Evolutionary conservation across 2,113 vertebrate genomes (phyloP).

Genomic region (Hemiprocne comata): DNA sequence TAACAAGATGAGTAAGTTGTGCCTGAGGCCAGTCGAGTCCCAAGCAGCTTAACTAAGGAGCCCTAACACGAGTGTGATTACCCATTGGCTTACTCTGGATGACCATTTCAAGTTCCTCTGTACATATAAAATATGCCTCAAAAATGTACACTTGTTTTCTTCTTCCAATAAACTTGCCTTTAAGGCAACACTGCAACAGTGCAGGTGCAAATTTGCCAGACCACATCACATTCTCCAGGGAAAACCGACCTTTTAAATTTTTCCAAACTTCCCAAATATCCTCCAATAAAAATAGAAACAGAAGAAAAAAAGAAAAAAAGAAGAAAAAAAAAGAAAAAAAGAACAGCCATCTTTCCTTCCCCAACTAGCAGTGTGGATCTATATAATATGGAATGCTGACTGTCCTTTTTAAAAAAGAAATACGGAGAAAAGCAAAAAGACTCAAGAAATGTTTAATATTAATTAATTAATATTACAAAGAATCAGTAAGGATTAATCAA

Average conservation of each 20-base stretch:
- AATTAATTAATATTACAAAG: not conserved
- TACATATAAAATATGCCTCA: not conserved
- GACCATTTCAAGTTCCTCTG: not conserved
- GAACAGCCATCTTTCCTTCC: not conserved
- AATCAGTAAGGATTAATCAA: not conserved
- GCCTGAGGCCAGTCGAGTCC: not conserved
- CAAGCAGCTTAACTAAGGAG: not conserved
- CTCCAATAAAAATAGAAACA: not conserved
- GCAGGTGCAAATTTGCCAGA: not conserved
- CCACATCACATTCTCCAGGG: not conserved
- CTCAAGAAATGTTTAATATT: not conserved
- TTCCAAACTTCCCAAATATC: not conserved
- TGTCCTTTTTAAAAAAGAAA: not conserved
- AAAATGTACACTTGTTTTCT: not conserved
- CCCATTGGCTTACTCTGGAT: not conserved
- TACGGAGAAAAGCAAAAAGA: not conserved
- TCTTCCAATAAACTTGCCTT: not conserved
- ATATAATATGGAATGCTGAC: not conserved
- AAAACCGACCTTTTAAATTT: not conserved
- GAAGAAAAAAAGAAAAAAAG: not conserved
- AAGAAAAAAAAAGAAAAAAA: not conserved
- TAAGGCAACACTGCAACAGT: not conserved
- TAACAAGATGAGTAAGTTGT: not conserved
- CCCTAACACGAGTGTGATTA: not conserved
- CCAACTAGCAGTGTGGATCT: not conserved